Percentiles rank a stretch among this genome's conserved stretches.
These are phyloP conservation scores for Semnornis frantzii DNA, from an alignment of 2,113 vertebrate species.

Conservation along the genomic window DNA sequence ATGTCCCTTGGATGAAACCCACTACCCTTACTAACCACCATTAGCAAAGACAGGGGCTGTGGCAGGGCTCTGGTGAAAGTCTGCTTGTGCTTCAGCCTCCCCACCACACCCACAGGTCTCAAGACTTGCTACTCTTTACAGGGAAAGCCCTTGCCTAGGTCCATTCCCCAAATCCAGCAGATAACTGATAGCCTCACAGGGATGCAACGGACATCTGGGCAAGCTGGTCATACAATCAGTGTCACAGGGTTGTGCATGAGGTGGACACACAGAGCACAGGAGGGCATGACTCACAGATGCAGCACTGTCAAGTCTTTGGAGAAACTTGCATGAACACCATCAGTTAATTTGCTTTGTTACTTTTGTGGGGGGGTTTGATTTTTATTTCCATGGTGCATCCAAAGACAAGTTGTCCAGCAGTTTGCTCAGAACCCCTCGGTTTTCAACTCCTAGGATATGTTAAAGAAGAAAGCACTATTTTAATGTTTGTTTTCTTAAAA, in stretches of 20 bases:
- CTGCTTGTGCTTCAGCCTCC: neutral
- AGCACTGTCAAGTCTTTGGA: constrained; percentile 75
- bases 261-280: constrained; percentile 71
- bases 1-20: neutral
- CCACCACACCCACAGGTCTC: neutral
- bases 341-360: constrained; percentile 74
- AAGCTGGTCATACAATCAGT: constrained; percentile 65
- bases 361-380: constrained; percentile 71
- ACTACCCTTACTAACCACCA: neutral
- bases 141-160: constrained; percentile 19
- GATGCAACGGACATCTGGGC: constrained; percentile 59
- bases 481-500: constrained; percentile 71
- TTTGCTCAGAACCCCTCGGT: constrained; percentile 75
- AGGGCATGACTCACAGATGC: constrained; percentile 75
- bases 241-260: constrained; percentile 62
- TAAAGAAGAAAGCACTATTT: constrained; percentile 80
- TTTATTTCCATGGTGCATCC: constrained; percentile 78
- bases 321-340: constrained; percentile 74
- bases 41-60: neutral
- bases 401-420: constrained; percentile 78
- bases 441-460: constrained; percentile 75
- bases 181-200: constrained; percentile 48
- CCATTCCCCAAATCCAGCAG: constrained; percentile 19
- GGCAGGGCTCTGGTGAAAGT: neutral
- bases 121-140: neutral